Conservation (phyloP, 2,797 vertebrate species). For the Tokudaia tokunoshimensis region DNA sequence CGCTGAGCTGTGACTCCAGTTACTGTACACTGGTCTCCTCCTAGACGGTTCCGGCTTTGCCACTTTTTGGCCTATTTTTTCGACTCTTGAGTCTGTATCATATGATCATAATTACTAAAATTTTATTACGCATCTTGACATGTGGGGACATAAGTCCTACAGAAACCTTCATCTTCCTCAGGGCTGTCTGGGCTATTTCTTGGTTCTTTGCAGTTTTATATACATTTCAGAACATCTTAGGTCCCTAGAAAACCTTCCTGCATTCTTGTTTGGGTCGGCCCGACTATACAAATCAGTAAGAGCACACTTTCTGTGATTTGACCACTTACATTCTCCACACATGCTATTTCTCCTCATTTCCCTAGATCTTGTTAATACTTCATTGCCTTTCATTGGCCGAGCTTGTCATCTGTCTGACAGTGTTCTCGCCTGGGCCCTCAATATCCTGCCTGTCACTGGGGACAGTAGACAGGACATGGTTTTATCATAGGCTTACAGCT, state of each 20-base stretch:
- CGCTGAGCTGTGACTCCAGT: not conserved
- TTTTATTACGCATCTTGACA: not conserved
- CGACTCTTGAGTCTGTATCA: not conserved
- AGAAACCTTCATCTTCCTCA: not conserved
- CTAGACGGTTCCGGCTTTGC: not conserved
- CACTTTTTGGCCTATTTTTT: not conserved
- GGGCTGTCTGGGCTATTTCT: not conserved
- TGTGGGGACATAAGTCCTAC: not conserved
- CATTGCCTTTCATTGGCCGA: not conserved
- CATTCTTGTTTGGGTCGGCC: not conserved
- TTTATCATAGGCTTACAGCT: not conserved
- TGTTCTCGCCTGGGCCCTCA: not conserved
- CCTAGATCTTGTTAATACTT: not conserved
- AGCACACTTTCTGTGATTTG: not conserved
- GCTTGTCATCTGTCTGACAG: not conserved
- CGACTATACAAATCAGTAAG: not conserved
- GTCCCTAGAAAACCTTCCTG: not conserved
- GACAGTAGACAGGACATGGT: not conserved
- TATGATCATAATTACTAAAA: not conserved
- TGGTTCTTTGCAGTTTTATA: not conserved
- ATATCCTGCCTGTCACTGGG: not conserved
- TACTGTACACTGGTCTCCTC: not conserved
- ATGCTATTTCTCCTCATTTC: not conserved
- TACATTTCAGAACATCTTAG: constrained; percentile 10
- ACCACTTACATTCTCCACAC: not conserved